These are phyloP conservation scores for Erebia palarica DNA, from an alignment of 2,888 invertebrate genomes.

Conservation along the genomic window DNA sequence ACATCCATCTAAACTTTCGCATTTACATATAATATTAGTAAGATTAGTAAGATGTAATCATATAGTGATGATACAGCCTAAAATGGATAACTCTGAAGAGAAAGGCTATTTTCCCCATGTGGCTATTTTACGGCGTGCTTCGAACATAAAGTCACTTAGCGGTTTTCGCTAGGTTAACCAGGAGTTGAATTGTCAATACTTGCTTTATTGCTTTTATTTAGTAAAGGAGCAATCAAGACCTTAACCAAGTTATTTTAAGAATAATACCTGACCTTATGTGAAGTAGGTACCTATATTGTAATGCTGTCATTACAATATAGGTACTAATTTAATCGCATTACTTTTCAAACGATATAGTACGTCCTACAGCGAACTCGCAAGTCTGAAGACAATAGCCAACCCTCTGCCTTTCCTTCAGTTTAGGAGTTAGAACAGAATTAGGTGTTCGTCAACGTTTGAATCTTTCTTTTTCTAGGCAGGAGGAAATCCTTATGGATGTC, in stretches of 20 bases:
- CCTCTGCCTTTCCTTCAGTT: not conserved
- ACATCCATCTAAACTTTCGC: too few species aligned
- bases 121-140: not conserved
- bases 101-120: not conserved
- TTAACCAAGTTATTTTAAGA: not conserved
- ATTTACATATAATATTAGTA: too few species aligned
- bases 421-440: not conserved
- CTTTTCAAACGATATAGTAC: too few species aligned
- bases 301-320: too few species aligned
- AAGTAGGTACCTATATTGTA: too few species aligned
- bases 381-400: not conserved
- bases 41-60: too few species aligned
- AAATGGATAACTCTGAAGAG: not conserved
- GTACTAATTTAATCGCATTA: too few species aligned
- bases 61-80: not conserved
- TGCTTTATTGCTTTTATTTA: not conserved
- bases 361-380: too few species aligned
- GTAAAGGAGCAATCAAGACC: not conserved
- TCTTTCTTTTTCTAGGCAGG: too few species aligned
- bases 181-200: not conserved
- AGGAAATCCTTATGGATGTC: too few species aligned
- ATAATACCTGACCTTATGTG: not conserved
- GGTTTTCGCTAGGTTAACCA: not conserved
- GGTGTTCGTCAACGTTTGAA: not conserved
- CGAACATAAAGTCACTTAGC: slow-evolving; percentile 3